A percentile compares a stretch with the other conserved stretches of the same genome.
phyloP scores from a whole-genome alignment of 2,113 vertebrate species.

The Struthio camelus region DNA sequence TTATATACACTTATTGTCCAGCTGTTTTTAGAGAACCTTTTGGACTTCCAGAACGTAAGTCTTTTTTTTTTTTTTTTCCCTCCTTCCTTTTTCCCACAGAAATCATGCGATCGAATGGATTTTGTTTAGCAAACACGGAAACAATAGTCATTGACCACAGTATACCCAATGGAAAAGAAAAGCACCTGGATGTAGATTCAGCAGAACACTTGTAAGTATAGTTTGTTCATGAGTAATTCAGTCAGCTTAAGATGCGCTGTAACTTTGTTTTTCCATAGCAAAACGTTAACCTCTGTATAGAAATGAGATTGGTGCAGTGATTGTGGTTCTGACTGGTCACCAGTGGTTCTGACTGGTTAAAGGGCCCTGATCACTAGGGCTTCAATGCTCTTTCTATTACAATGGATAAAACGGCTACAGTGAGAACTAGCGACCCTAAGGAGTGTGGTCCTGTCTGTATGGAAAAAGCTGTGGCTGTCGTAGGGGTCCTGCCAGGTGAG shows the following conservation, averaged over 20 bases:
- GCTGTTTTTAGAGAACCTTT: too few relatives aligned
- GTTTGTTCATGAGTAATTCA: not conserved
- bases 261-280: not conserved
- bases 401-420: not conserved
- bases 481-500: not conserved
- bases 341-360: not conserved
- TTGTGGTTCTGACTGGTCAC: not conserved
- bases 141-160: constrained; percentile 94
- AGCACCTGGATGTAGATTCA: constrained; percentile 85
- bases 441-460: not conserved
- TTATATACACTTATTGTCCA: not conserved
- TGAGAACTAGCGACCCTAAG: not conserved
- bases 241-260: not conserved
- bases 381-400: not conserved
- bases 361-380: not conserved
- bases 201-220: constrained; percentile 86
- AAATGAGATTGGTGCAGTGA: not conserved
- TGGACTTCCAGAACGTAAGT: not conserved
- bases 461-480: not conserved
- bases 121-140: constrained; percentile 97
- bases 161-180: constrained; percentile 87
- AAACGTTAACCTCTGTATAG: not conserved
- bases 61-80: constrained; percentile 8
- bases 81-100: constrained; percentile 74
- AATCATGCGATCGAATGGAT: constrained; percentile 98